Evolutionary conservation across 1,140 invertebrate genomes (phyloP), one percentile per base, ranked within the genome.

Genomic region (Pseudomyrmex sp.): DNA sequence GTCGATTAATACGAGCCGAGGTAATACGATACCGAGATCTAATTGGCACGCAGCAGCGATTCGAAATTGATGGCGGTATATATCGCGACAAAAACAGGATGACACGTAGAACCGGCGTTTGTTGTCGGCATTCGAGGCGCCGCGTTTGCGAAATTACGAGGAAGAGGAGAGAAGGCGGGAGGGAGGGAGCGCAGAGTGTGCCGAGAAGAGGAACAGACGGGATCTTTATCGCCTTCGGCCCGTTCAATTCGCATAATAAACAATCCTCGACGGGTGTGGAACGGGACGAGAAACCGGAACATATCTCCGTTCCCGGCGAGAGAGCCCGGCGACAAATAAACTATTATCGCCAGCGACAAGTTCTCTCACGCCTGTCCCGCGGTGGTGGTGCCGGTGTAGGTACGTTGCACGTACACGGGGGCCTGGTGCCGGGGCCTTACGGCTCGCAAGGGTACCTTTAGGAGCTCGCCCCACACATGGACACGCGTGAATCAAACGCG

Each of bases 201-300:
- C 56, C 82, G 89, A 85, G 87, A 89, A 89, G 35, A 35, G 90
- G 88, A 90, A 87, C 87, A 85, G 89, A 91, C 90, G 91, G 92
- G 92, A 93, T 93, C 91, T 94, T 94, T 94, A 94, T 94, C 93
- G 91, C 90, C 89, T 92, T 93, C 90, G 91, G 91, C 90, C 93
- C 92, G 91, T 90, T 92, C 93, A 93, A 94, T 94, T 94, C 93
- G 93, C 91, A 93, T 93, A 94, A 94, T 94, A 94, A 94, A 94
- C 92, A 94, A 94, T 94, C 93, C 92, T 91, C 90, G 87, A 86
- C 86, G 88, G 89, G 91, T 85, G 91, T 85, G 90, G 89, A 89
- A 90, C 84, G 89, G 87, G 86, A 82, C 87, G 87, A 92, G 92
- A 93, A 94, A 93, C 92, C 92, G 93, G 93, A 92, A 94, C 93